phyloP scores from a whole-genome alignment of 1,140 invertebrate genomes.

The Eupristina koningsbergeri region DNA sequence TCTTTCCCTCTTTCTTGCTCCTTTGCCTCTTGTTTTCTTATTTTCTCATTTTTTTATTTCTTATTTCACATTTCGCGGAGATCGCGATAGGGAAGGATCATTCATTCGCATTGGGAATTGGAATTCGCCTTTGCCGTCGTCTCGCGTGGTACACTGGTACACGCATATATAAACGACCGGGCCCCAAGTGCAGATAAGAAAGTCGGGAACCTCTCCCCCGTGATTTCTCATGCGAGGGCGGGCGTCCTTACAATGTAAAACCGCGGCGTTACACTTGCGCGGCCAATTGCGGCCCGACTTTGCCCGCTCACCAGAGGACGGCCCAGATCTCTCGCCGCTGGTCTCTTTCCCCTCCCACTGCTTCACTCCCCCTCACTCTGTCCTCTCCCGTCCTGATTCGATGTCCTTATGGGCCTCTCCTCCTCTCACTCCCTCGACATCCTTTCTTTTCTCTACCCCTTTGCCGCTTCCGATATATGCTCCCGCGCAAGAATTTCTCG shows the following conservation, averaged over 20 bases:
- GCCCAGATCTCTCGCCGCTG: conserved; percentile 65
- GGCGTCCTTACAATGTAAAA: conserved; percentile 69
- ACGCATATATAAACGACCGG: background rate
- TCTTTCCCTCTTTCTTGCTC: too few species aligned
- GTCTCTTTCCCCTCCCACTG: conserved; percentile 58
- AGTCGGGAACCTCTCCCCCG: background rate
- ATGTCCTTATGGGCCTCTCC: conserved; percentile 13
- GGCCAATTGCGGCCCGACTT: conserved; percentile 64
- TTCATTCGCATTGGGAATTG: conserved; percentile 4
- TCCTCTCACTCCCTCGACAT: conserved; percentile 34
- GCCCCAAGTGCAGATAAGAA: background rate
- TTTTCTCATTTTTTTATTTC: too few species aligned
- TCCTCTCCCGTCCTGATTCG: too few species aligned
- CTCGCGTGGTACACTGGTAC: background rate
- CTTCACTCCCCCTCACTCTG: background rate
- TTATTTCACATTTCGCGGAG: too few species aligned
- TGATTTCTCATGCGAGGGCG: conserved; percentile 63
- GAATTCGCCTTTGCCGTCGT: background rate
- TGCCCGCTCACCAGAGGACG: conserved; percentile 57
- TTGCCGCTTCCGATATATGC: conserved; percentile 46
- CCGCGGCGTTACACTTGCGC: conserved; percentile 66
- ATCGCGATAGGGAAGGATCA: conserved; percentile 1
- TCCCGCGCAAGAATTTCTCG: conserved; percentile 48
- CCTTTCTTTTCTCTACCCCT: conserved; percentile 51
- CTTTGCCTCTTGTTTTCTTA: too few species aligned